Percentiles rank a stretch among this genome's conserved stretches.
Conservation (phyloP, 2,797 vertebrate genomes). For the Mionectes olivaceus region DNA sequence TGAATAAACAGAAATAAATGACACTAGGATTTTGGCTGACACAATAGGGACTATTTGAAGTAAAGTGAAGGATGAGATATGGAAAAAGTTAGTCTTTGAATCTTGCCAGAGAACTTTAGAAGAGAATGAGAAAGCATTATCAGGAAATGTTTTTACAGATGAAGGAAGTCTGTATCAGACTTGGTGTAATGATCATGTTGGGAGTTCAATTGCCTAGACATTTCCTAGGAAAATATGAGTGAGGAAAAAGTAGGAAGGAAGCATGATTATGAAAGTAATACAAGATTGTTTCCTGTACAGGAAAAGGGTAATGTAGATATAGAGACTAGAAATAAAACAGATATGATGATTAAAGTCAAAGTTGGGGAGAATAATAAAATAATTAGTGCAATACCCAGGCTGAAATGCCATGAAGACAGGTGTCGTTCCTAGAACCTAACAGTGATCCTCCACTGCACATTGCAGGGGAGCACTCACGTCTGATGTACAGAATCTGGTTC, state of each 20-base stretch:
- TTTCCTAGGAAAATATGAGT: constrained; percentile 55
- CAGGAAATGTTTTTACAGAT: constrained; percentile 61
- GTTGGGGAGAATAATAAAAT: neutral
- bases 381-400: neutral
- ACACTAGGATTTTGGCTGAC: constrained; percentile 57
- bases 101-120: constrained; percentile 22
- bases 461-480: neutral
- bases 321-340: neutral
- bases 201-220: constrained; percentile 12
- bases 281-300: constrained; percentile 31
- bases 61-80: constrained; percentile 43
- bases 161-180: constrained; percentile 59
- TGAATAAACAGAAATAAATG: constrained; percentile 64
- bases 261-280: neutral
- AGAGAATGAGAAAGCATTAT: constrained; percentile 29
- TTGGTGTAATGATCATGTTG: neutral
- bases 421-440: neutral
- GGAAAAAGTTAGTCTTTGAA: constrained; percentile 31
- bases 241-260: constrained; percentile 35
- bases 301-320: neutral
- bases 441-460: neutral
- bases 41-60: constrained; percentile 21
- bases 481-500: neutral
- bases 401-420: neutral
- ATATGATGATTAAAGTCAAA: neutral